These are phyloP conservation scores for Paelopatides confundens DNA, from an alignment of 53 echinoderm and acorn worm genomes.

Conservation along the genomic window DNA sequence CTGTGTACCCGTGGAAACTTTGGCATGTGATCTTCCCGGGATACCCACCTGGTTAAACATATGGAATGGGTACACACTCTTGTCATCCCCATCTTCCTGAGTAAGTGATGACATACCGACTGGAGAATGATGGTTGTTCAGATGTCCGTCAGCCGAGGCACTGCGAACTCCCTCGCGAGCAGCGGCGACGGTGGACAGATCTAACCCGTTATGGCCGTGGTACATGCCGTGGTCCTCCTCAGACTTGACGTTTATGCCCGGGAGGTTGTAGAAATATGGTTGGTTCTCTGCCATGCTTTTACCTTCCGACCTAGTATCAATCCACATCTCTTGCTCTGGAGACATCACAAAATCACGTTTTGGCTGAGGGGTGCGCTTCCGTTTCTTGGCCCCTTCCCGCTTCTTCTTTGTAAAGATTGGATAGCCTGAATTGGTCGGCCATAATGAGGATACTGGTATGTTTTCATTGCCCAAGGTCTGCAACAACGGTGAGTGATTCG, in stretches of 20 bases:
- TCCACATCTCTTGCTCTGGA: conserved; percentile 82
- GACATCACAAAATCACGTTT: conserved; percentile 85
- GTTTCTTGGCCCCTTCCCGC: conserved; percentile 83
- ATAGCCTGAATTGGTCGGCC: conserved; percentile 55
- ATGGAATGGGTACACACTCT: conserved; percentile 35
- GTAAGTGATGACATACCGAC: conserved; percentile 38
- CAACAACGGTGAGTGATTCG: conserved; percentile 39
- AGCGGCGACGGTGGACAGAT: conserved; percentile 34
- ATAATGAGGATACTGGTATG: conserved; percentile 69
- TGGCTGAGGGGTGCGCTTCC: conserved; percentile 87
- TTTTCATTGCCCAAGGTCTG: conserved; percentile 67
- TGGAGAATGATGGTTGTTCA: conserved; percentile 63
- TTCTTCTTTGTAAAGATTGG: conserved; percentile 79
- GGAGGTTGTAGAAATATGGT: conserved; percentile 43
- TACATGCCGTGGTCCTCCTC: conserved; percentile 1
- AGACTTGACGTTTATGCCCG: conserved; percentile 20
- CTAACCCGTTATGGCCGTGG: conserved; percentile 61
- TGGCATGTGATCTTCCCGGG: conserved; percentile 26
- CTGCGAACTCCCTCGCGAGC: conserved; percentile 50
- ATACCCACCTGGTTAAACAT: conserved; percentile 3
- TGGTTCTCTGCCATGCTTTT: neutral
- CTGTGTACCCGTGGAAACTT: conserved; percentile 42
- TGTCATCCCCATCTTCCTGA: conserved; percentile 58
- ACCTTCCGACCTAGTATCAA: conserved; percentile 67
- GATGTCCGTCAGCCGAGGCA: conserved; percentile 51